A percentile compares a stretch with the other conserved stretches of the same genome.
Evolutionary conservation across 2,797 vertebrate genomes (phyloP).

Genomic region (Dendrocincla fuliginosa): DNA sequence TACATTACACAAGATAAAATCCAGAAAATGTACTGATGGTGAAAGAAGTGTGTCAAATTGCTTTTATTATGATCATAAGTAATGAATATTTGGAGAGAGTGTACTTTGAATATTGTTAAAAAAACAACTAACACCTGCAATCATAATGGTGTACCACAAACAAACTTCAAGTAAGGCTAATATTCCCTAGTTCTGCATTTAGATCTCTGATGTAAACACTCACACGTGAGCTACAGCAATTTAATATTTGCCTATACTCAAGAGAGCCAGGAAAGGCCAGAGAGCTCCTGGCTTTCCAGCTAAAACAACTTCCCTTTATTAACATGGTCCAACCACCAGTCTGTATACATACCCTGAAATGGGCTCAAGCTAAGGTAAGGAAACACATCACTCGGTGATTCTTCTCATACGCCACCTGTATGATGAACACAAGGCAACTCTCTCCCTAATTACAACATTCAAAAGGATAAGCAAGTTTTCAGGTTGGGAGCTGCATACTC

Average conservation of each 20-base stretch:
- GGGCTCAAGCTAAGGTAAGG: background rate
- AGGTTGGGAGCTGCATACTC: background rate
- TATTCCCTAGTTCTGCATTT: background rate
- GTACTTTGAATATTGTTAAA: background rate
- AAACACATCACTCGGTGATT: background rate
- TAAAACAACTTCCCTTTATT: background rate
- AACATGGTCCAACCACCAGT: background rate
- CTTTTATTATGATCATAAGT: background rate
- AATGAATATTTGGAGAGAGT: background rate
- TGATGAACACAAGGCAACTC: background rate
- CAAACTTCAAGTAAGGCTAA: background rate
- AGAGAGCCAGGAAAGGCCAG: background rate
- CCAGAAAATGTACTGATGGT: background rate
- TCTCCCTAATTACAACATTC: background rate
- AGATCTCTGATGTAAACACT: background rate
- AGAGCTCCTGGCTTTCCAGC: background rate
- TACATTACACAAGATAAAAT: background rate
- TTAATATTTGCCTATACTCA: background rate
- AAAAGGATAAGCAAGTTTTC: background rate
- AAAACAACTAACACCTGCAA: background rate
- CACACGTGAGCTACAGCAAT: background rate
- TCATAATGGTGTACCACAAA: background rate
- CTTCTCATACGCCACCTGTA: background rate
- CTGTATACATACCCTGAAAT: fast-evolving
- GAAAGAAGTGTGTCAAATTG: background rate